Conservation (phyloP, 2,113 vertebrate species). For the Cyphotilapia sp. region DNA sequence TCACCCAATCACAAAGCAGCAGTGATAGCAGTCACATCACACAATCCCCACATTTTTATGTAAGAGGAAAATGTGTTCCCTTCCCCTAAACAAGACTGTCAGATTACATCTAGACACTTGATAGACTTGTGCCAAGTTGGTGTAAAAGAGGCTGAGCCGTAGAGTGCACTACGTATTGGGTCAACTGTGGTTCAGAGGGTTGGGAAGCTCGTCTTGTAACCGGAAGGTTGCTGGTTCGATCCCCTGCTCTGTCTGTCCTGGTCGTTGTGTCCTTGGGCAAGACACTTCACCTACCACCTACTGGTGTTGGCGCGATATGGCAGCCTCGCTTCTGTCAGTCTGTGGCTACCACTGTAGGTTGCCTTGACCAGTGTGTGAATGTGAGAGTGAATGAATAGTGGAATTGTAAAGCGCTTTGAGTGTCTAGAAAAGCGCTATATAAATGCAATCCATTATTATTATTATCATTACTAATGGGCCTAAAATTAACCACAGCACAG, state of each 20-base stretch:
- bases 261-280: accelerated
- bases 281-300: background rate
- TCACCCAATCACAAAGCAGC: background rate
- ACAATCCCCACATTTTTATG: constrained; percentile 27
- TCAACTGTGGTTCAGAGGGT: background rate
- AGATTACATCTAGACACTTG: background rate
- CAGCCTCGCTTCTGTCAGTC: background rate
- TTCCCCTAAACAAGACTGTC: background rate
- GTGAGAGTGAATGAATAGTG: background rate
- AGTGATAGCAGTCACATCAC: background rate
- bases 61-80: background rate
- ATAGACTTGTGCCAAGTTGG: background rate
- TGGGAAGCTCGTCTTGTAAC: background rate
- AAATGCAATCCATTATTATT: background rate
- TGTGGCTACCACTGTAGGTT: background rate
- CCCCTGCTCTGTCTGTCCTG: background rate
- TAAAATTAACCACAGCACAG: background rate
- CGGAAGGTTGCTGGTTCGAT: background rate
- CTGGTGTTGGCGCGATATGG: background rate
- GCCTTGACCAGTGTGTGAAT: background rate
- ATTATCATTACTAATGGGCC: background rate
- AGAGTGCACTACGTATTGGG: background rate
- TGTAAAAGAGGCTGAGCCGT: background rate
- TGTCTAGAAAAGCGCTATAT: background rate
- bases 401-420: background rate